phyloP scores from a whole-genome alignment of 2,797 vertebrate genomes.

The Oreochromis grahami region DNA sequence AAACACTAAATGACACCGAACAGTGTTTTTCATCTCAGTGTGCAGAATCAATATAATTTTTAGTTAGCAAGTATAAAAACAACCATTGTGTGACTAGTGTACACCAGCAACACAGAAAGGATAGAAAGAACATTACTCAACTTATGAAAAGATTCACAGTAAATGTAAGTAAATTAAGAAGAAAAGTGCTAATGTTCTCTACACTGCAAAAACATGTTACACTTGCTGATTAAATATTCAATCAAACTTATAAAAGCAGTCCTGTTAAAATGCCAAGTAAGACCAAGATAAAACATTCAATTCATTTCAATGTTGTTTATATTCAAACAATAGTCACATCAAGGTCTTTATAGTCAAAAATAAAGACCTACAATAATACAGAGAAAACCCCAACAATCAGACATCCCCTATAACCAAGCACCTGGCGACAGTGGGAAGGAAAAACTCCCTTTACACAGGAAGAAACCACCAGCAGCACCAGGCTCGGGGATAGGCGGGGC shows the following conservation, averaged over 20 bases:
- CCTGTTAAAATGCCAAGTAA: background rate
- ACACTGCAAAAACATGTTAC: background rate
- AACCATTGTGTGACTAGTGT: background rate
- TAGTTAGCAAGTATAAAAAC: constrained; percentile 18
- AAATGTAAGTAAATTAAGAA: constrained; percentile 17
- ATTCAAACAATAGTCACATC: background rate
- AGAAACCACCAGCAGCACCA: fast-evolving
- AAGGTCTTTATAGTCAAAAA: background rate
- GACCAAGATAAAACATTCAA: background rate
- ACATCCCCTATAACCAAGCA: background rate
- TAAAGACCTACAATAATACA: background rate
- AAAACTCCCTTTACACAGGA: background rate
- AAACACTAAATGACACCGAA: background rate
- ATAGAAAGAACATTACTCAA: background rate
- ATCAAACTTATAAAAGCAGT: background rate
- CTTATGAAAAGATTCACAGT: constrained; percentile 39
- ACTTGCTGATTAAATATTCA: background rate
- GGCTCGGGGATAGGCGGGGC: background rate
- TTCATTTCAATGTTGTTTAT: background rate
- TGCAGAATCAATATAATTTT: constrained; percentile 1
- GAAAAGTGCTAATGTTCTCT: constrained; percentile 35
- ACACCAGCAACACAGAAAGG: background rate
- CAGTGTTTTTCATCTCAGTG: constrained; percentile 26
- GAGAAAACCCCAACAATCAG: background rate
- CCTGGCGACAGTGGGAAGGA: background rate